Evolutionary conservation across 1,140 invertebrate species (phyloP), one percentile per base, ranked within the genome.

Genomic region (Drosophila ironensis): DNA sequence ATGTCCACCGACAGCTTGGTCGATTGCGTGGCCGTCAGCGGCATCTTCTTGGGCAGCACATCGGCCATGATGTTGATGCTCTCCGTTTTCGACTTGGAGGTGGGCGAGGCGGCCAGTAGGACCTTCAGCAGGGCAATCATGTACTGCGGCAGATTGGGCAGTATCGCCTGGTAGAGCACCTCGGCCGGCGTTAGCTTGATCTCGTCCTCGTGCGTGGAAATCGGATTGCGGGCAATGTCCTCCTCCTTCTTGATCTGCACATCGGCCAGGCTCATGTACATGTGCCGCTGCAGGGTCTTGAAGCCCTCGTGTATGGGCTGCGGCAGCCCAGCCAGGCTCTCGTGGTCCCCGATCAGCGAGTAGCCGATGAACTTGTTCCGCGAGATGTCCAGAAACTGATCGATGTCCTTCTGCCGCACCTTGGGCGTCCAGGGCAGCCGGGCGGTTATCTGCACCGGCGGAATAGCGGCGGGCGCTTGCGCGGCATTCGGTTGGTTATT

Each of bases 61-160:
- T 99, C 99, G 38, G 97, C 95, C 93, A 99, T 95, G 28, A 99
- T 99, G 91, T 99, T 99, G 75, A 99, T 98, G 45, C 98, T 98
- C 89, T 99, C 98, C 20, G 97, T 97, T 92, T 99, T 99, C 11
- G 97, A 95, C 91, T 99, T 99, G 12, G 97, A 98, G 2, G 98
- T 99, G 0, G 98, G 98, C 11, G 98, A 97, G 40, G 98, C 97
- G 38, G 98, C 98, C 35, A 99, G 92, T 16, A 99, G 92, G 75
- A 99, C 98, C 92, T 99, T 99, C 11, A 99, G 91, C 12, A 99
- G 88, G 12, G 98, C 97, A 75, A 99, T 99, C 95, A 98, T 97
- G 87, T 98, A 98, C 82, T 99, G 98, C 27, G 97, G 97, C 72
- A 99, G 91, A 91, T 96, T 97, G 0, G 97, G 96, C 53, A 98